Conservation (phyloP, 1,140 invertebrate genomes). For the Ptiloglossa arizonensis region DNA sequence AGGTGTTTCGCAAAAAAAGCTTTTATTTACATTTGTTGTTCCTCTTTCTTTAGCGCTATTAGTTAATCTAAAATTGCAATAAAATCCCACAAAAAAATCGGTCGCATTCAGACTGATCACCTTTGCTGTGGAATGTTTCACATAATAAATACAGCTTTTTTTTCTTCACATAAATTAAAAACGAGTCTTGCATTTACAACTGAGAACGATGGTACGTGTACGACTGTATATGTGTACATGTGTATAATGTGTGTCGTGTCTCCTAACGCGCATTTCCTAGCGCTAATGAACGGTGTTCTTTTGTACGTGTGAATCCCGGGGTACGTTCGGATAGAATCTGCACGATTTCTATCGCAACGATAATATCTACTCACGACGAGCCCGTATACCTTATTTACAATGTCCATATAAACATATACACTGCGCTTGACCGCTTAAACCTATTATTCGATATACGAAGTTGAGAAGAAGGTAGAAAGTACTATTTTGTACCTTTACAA, state of each 20-base stretch:
- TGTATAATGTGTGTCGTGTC: background rate
- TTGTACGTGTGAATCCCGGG: constrained; percentile 39
- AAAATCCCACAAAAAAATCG: constrained; percentile 61
- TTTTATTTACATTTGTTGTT: constrained; percentile 71
- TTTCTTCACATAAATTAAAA: constrained; percentile 65
- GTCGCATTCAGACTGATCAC: constrained; percentile 56
- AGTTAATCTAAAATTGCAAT: constrained; percentile 68
- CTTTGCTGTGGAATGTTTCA: constrained; percentile 62
- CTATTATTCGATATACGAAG: constrained; percentile 58
- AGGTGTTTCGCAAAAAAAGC: constrained; percentile 65
- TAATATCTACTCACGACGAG: constrained; percentile 61
- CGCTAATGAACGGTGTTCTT: background rate
- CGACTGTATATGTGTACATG: background rate
- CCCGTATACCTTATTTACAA: constrained; percentile 67
- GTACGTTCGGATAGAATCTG: constrained; percentile 39
- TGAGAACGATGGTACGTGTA: constrained; percentile 13
- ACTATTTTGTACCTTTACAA: constrained; percentile 68
- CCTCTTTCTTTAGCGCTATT: constrained; percentile 58
- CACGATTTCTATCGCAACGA: constrained; percentile 51
- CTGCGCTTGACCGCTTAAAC: constrained; percentile 60
- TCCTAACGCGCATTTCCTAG: no score
- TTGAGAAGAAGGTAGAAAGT: constrained; percentile 61
- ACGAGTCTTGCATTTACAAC: constrained; percentile 64
- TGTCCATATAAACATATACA: constrained; percentile 68
- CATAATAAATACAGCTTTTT: constrained; percentile 65